Evolutionary conservation across 1,140 invertebrate genomes (phyloP), one percentile per base, ranked within the genome.

Genomic region (Idris sp.): DNA sequence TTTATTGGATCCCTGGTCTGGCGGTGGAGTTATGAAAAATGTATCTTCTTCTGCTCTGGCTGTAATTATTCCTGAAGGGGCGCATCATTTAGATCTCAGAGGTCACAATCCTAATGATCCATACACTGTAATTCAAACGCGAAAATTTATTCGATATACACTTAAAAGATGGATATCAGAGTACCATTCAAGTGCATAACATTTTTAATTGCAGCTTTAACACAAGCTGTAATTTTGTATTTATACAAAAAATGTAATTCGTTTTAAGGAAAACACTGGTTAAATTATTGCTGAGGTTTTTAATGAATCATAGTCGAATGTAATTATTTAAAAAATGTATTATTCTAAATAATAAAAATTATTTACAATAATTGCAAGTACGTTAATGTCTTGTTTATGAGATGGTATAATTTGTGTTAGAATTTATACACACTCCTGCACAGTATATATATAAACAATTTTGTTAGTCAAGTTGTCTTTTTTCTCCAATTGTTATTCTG

Each of bases 1-100:
- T 5, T 84, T 94, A 6, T 80, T 96, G 31, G 97, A 99, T 88
- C 97, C 97, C 1, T 99, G 97, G 97, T 93, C 93, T 31, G 92
- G 92, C 72, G 97, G 96, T 72, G 97, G 97, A 18, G 92, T 98
- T n/a, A 78, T 95, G 13, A 88, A 90, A 71, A 91, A 92, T 46
- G 79, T 95, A 1, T 93, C 93, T 16, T 84, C 88, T 3, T 88
- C 90, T 6, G 88, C 96, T 0, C 80, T 91, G 2, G 90, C 95
- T 2, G 88, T 99, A 1, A 88, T 97, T 9, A 94, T 99, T 48
- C 91, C 94, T 2, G 92, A 97, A 84, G 95, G 93, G 0, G 97
- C 97, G 5, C 97, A 99, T 89, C 97, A 99, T 84, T 89, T 98
- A 18, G 97, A 98, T 84, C 89, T 98, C 10, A 90, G 97, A 78